Evolutionary conservation across 1,140 invertebrate genomes (phyloP).

Genomic region (Drosophila truncata): DNA sequence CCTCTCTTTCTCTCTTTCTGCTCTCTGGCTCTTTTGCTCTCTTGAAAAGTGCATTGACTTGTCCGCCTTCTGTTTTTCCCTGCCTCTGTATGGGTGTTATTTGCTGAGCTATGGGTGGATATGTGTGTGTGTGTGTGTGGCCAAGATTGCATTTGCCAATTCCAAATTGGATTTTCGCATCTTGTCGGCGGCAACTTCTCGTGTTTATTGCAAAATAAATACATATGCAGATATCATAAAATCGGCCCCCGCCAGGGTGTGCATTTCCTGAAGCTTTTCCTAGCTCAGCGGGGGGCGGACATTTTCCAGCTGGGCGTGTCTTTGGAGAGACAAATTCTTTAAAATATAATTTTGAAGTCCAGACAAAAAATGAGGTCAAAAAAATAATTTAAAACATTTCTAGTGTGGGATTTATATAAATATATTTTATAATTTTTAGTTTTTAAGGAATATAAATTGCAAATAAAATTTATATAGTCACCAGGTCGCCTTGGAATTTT

Average conservation of each 20-base stretch:
- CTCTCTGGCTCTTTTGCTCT: conserved; percentile 14
- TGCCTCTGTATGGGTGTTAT: conserved; percentile 22
- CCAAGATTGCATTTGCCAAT: conserved; percentile 64
- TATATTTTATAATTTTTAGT: too few species aligned
- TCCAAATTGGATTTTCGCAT: conserved; percentile 57
- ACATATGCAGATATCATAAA: conserved; percentile 43
- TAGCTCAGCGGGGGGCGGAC: neutral
- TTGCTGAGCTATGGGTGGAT: neutral
- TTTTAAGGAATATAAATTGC: too few species aligned
- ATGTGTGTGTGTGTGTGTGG: conserved; percentile 34
- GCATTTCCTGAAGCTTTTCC: conserved; percentile 6
- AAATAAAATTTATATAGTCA: too few species aligned
- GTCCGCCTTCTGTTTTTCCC: conserved; percentile 12
- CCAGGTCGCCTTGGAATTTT: too few species aligned
- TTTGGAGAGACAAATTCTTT: neutral
- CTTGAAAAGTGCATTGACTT: conserved; percentile 73
- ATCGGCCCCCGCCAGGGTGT: conserved; percentile 3
- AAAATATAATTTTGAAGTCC: neutral
- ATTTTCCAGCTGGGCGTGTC: neutral
- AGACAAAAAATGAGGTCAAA: too few species aligned
- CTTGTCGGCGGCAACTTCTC: conserved; percentile 17
- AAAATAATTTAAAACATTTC: too few species aligned
- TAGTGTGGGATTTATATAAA: too few species aligned
- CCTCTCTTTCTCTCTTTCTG: neutral
- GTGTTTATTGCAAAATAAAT: conserved; percentile 48